These are phyloP conservation scores for Catharus fuscescens DNA, from an alignment of 2,113 vertebrate genomes.

Conservation along the genomic window DNA sequence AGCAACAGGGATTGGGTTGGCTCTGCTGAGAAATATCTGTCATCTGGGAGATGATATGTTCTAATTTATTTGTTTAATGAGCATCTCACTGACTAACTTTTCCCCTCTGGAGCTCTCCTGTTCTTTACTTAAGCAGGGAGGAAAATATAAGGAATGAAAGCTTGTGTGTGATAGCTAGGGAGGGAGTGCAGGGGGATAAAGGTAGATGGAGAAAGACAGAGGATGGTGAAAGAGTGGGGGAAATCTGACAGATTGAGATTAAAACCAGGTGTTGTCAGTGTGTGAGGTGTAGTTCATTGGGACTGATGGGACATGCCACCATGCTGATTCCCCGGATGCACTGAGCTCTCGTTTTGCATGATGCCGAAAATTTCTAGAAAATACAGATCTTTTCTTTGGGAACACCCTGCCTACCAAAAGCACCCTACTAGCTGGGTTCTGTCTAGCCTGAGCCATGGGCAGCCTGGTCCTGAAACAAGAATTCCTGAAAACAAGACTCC, in stretches of 20 bases:
- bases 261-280: background rate
- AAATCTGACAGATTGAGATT: background rate
- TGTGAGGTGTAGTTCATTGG: background rate
- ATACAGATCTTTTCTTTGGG: background rate
- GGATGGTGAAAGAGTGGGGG: background rate
- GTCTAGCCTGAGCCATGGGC: background rate
- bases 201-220: background rate
- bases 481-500: background rate
- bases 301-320: background rate
- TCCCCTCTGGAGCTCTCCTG: background rate
- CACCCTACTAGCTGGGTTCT: background rate
- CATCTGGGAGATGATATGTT: background rate
- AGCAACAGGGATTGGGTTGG: background rate
- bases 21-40: background rate
- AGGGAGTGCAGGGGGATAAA: background rate
- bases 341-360: background rate
- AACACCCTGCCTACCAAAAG: background rate
- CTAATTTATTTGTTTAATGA: constrained; percentile 40
- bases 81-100: background rate
- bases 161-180: background rate
- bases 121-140: background rate
- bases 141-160: background rate
- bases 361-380: background rate
- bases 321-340: background rate
- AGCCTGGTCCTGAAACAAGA: background rate